Evolutionary conservation across 1,140 invertebrate species (phyloP).

Genomic region (Samia ricini): DNA sequence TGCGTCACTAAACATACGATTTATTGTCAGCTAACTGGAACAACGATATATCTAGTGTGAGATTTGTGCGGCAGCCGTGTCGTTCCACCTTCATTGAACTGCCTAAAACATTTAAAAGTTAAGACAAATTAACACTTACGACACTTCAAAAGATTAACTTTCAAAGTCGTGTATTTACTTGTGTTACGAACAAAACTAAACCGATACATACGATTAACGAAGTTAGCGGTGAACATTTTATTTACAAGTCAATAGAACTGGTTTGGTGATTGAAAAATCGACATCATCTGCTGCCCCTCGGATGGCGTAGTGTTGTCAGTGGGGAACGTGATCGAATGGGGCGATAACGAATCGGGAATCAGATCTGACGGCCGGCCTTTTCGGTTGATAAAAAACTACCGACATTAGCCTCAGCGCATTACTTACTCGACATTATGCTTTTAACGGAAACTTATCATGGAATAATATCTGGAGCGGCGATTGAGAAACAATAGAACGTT

Average conservation of each 20-base stretch:
- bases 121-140: constrained; percentile 41
- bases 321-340: constrained; percentile 47
- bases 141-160: constrained; percentile 36
- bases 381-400: constrained; percentile 49
- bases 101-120: constrained; percentile 49
- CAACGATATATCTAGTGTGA: constrained; percentile 57
- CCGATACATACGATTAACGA: constrained; percentile 9
- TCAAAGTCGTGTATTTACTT: constrained; percentile 21
- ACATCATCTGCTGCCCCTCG: constrained; percentile 36
- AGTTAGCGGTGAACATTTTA: constrained; percentile 32
- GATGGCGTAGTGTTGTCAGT: constrained; percentile 44
- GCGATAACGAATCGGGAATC: constrained; percentile 53
- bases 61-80: constrained; percentile 47
- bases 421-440: constrained; percentile 55
- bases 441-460: constrained; percentile 65
- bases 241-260: constrained; percentile 38
- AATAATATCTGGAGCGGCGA: constrained; percentile 65
- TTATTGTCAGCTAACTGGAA: constrained; percentile 70
- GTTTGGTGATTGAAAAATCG: constrained; percentile 56
- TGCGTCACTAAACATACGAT: constrained; percentile 69
- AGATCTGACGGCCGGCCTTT: constrained; percentile 54
- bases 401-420: constrained; percentile 45
- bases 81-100: constrained; percentile 37
- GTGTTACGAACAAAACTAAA: constrained; percentile 11
- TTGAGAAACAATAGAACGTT: constrained; percentile 72